Evolutionary conservation across 2,113 vertebrate species (phyloP).

Genomic region (Brachyistius frenatus): DNA sequence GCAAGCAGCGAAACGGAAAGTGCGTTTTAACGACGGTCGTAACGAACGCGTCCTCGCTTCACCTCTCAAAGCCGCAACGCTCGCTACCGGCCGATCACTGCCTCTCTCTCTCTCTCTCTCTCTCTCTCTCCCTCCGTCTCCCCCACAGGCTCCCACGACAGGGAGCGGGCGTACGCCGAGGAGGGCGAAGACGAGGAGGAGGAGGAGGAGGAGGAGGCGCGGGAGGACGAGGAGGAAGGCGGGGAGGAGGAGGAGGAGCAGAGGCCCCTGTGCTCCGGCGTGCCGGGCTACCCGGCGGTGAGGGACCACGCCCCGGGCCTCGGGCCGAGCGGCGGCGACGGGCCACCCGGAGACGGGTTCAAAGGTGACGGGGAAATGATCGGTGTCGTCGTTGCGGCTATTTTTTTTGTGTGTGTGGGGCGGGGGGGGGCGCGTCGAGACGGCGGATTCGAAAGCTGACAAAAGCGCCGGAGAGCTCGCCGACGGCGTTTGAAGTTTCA

Average conservation of each 20-base stretch:
- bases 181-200: slow-evolving; percentile 58
- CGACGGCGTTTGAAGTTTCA: slow-evolving; percentile 24
- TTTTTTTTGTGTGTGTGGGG: no score
- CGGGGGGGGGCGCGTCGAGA: no score
- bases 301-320: slow-evolving; percentile 83
- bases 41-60: no score
- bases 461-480: no score
- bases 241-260: slow-evolving; percentile 89
- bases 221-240: slow-evolving; percentile 85
- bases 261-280: slow-evolving; percentile 88
- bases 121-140: no score
- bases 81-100: no score
- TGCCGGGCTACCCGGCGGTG: slow-evolving; percentile 86
- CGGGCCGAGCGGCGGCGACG: slow-evolving; percentile 79
- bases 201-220: slow-evolving; percentile 42
- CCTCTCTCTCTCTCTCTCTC: no score
- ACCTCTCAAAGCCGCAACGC: no score
- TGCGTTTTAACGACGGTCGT: no score
- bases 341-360: slow-evolving; percentile 83
- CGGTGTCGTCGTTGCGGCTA: no score
- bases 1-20: no score
- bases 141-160: slow-evolving; percentile 65
- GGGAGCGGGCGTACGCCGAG: slow-evolving; percentile 51
- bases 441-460: background rate
- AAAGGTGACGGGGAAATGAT: slow-evolving; percentile 84